Evolutionary conservation across 1,140 invertebrate genomes (phyloP), one percentile per base, ranked within the genome.

Genomic region (Drosophila arawakana): DNA sequence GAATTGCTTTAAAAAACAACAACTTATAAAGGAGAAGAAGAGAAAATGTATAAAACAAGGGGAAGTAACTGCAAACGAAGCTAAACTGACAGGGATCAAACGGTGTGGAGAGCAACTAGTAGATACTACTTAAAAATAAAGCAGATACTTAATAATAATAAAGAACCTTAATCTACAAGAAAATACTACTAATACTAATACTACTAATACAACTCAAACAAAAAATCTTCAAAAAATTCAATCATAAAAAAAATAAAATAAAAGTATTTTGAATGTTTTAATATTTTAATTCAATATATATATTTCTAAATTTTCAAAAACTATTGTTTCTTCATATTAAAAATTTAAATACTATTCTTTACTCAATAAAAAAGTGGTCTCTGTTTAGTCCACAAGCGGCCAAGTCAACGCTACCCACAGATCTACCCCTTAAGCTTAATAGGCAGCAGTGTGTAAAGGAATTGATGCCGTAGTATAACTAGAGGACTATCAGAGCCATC

Each of bases 381-480:
- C 4, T 4, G 2, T 25, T 25, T 3, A 30, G 25, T 6, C 6
- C 25, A 2, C 2, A 30, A 30, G 25, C 25, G 0, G 49, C 15
- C 5, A 54, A 54, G 11, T 13, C 9, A 41, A 1, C 21, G 11
- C 15, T 37, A n/a, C 2, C 5, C 18, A 10, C 15, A 21, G 11
- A 52, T 49, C 21, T 34, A 52, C 37, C 61, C 47, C 5, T 13
- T 41, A 10, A 10, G 1, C 21, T 18, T 1, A 9, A 35, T 21
- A 55, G 30, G 25, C 3, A 11, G 11, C 13, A 46, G 78, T 60
- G 62, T 72, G 47, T 46, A 67, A 55, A 7, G 57, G 39, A 57
- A 69, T 61, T 69, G 71, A 69, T 46, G 71, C 49, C 69, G 49
- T 67, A 63, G 50, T 78, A 76, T 84, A 84, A 75, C 70, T 67